These are phyloP conservation scores for Festucalex cinctus DNA, from an alignment of 2,113 vertebrate genomes.

Conservation along the genomic window DNA sequence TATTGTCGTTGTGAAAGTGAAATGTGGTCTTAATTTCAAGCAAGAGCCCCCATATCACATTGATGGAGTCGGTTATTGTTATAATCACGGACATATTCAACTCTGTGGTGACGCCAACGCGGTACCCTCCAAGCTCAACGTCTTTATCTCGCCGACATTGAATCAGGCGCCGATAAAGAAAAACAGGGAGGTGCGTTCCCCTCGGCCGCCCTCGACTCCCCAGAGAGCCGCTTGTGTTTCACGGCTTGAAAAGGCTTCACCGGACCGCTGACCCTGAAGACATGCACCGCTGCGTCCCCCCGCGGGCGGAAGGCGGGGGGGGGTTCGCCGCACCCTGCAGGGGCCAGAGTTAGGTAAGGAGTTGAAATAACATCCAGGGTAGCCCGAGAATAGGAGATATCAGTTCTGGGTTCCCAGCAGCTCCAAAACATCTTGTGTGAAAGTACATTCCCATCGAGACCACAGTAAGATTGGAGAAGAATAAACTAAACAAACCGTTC, in stretches of 20 bases:
- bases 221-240: conserved; percentile 56
- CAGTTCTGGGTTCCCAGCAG: conserved; percentile 36
- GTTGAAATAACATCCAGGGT: conserved; percentile 66
- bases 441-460: conserved; percentile 10
- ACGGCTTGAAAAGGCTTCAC: conserved; percentile 46
- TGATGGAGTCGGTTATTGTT: neutral
- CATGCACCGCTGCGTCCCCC: conserved; percentile 52
- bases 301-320: conserved; percentile 14
- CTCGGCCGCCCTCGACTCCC: conserved; percentile 33
- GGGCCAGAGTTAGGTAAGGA: conserved; percentile 38
- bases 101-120: neutral
- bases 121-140: neutral
- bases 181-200: conserved; percentile 39
- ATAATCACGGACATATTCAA: neutral
- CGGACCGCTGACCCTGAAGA: conserved; percentile 51
- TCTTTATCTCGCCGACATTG: conserved; percentile 40
- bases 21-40: conserved; percentile 2
- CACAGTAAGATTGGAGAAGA: neutral
- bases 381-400: conserved; percentile 55
- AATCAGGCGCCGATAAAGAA: conserved; percentile 43
- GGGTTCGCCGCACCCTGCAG: conserved; percentile 56
- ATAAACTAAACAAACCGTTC: conserved; percentile 8
- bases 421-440: conserved; percentile 20
- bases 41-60: neutral
- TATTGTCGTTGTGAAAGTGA: neutral